Evolutionary conservation across 2,113 vertebrate genomes (phyloP), one percentile per base, ranked within the genome.

Genomic region (Castor canadensis): DNA sequence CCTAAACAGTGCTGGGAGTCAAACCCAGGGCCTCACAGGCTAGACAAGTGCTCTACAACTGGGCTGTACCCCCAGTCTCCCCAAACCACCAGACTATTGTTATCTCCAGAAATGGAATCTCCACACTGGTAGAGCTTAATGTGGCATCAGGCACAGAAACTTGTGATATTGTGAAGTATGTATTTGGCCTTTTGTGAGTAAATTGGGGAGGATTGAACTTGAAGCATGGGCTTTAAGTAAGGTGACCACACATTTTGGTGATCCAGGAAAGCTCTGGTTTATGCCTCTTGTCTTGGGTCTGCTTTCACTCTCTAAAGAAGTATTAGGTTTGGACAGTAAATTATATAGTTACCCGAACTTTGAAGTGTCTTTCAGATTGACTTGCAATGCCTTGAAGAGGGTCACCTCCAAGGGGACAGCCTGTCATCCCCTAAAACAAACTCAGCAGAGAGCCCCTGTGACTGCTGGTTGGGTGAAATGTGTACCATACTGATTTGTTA

Each of bases 401-500:
- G 1, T 6, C 52, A 9, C 43, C 17, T 16, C 28, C 49, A 45
- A 40, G 30, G 62, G 43, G 72, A 9, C 45, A 35, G 38, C 49
- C 9, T 9, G 13, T 52, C 83, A 26, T 20, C 7, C 54, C 26
- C 38, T 40, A 40, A 49, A 64, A 45, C 1, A 6, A 32, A 30
- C 49, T 47, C 49, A 45, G 26, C 56, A 10, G 80, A 52, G 19
- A 26, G 13, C 8, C 30, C 28, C 32, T 16, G 12, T 9, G 32
- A 24, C 13, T 19, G 17, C 54, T 16, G 75, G 10, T 1, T 30
- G 69, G n/a, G 47, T 11, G n/a, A 43, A 4, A 9, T 1, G 0
- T 4, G 52, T 8, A 1, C 16, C 10, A 58, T 17, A 58, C 24
- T 20, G 56, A 20, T 58, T 58, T 58, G 19, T n/a, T n/a, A n/a